Conservation (phyloP, 2,888 invertebrate species). For the Nyleta sp. region DNA sequence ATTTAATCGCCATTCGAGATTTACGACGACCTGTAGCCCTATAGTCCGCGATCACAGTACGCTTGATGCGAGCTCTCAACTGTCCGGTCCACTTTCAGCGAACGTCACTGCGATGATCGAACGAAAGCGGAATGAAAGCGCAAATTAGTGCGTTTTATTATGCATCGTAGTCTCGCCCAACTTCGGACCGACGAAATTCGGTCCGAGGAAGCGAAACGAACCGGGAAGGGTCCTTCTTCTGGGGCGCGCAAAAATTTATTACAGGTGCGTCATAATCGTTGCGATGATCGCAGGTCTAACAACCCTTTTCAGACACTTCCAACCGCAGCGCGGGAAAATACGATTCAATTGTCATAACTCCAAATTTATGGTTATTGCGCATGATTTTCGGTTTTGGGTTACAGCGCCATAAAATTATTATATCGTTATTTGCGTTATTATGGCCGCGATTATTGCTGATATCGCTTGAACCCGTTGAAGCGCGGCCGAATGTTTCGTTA, state of each 20-base stretch:
- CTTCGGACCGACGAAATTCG: too few relatives aligned
- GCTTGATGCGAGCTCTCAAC: constrained; percentile 65
- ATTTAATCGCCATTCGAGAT: constrained; percentile 80
- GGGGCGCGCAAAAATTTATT: constrained; percentile 43
- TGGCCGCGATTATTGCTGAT: constrained; percentile 34
- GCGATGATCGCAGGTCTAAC: constrained; percentile 43
- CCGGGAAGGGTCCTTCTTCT: neutral
- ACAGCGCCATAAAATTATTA: constrained; percentile 49
- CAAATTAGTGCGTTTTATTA: constrained; percentile 21
- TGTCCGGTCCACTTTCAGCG: constrained; percentile 71
- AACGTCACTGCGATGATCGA: constrained; percentile 66
- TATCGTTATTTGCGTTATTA: constrained; percentile 44
- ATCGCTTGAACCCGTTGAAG: constrained; percentile 7
- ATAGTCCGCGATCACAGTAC: constrained; percentile 69
- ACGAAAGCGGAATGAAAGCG: constrained; percentile 37
- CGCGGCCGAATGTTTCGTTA: constrained; percentile 11
- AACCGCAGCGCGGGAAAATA: constrained; percentile 50
- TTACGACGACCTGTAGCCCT: constrained; percentile 76
- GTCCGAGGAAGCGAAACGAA: neutral
- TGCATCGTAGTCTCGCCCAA: neutral
- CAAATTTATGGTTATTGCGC: constrained; percentile 55
- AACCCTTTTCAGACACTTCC: constrained; percentile 57
- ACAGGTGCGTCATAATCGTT: constrained; percentile 42
- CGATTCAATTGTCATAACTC: constrained; percentile 52
- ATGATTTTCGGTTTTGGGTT: constrained; percentile 49